phyloP scores from a whole-genome alignment of 1,140 invertebrate genomes.

The Hormaphis cornu region DNA sequence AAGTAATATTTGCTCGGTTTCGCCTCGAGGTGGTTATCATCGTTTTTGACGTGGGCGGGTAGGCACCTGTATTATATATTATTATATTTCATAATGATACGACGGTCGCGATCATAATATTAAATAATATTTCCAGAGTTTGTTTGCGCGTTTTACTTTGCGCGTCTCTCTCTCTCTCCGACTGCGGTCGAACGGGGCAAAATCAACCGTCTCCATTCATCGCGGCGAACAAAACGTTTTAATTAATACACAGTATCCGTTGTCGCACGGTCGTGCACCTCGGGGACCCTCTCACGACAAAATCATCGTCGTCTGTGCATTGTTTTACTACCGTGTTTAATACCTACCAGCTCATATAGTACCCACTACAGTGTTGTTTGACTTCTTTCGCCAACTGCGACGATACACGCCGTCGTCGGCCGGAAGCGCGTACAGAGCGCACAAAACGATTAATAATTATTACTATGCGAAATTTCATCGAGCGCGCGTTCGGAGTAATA shows the following conservation, averaged over 20 bases:
- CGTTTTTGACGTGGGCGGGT: not conserved
- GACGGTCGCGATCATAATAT: not conserved
- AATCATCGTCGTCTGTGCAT: not conserved
- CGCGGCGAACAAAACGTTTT: constrained; percentile 28
- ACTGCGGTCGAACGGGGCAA: not conserved
- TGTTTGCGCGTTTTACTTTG: no score
- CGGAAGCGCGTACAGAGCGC: no score
- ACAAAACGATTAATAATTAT: no score
- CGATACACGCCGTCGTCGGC: no score
- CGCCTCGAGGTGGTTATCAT: no score
- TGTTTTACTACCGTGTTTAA: no score
- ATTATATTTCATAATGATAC: not conserved
- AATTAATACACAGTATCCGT: constrained; percentile 21
- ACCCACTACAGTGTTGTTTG: not conserved
- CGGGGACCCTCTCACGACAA: not conserved
- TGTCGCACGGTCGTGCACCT: not conserved
- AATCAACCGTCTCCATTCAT: constrained; percentile 27
- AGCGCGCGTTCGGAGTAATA: no score
- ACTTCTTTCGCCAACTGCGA: not conserved
- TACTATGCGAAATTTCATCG: no score
- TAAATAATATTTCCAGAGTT: constrained; percentile 22
- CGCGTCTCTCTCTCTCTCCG: not conserved
- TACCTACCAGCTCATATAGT: no score
- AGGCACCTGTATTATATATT: not conserved
- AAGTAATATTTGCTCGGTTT: constrained; percentile 4